A percentile compares a stretch with the other conserved stretches of the same genome.
These are phyloP conservation scores for Drosophila elegans DNA, from an alignment of 1,140 invertebrate species.

Conservation along the genomic window DNA sequence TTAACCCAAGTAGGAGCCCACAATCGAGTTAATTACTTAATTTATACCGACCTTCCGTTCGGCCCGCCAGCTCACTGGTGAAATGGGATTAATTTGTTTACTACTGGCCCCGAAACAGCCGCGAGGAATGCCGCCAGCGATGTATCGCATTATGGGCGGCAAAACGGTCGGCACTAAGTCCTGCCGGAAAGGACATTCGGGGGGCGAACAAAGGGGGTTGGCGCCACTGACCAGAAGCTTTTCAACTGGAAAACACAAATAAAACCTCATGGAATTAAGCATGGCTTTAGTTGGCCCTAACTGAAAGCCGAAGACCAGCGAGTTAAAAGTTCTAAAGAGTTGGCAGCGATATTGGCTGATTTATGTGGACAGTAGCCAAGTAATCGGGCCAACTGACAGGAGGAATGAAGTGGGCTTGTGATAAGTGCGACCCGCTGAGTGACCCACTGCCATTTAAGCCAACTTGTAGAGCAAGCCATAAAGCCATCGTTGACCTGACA, in stretches of 20 bases:
- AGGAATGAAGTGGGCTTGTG: constrained; percentile 3
- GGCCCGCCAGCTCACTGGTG: constrained; percentile 17
- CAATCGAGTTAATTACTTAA: constrained; percentile 74
- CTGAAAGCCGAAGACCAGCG: constrained; percentile 6
- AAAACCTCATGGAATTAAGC: constrained; percentile 20
- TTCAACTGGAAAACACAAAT: constrained; percentile 22
- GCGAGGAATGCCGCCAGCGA: constrained; percentile 19
- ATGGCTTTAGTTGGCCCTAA: constrained; percentile 1
- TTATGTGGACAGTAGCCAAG: constrained; percentile 18
- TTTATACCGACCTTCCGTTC: constrained; percentile 57
- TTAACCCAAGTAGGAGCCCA: constrained; percentile 57
- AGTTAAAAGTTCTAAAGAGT: constrained; percentile 10
- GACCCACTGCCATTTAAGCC: constrained; percentile 6
- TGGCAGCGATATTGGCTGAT: constrained; percentile 26
- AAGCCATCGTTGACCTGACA: constrained; percentile 8
- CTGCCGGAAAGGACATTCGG: constrained; percentile 1
- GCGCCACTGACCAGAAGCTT: constrained; percentile 26
- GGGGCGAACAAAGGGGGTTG: background rate
- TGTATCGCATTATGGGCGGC: constrained; percentile 33
- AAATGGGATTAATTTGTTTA: constrained; percentile 83
- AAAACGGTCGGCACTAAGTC: constrained; percentile 9
- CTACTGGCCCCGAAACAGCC: constrained; percentile 30
- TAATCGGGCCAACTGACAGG: background rate
- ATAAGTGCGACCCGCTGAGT: background rate
- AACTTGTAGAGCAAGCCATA: background rate